Percentiles rank a stretch among this genome's conserved stretches.
These are phyloP conservation scores for Tortricodes alternella DNA, from an alignment of 2,888 invertebrate species.

Conservation along the genomic window DNA sequence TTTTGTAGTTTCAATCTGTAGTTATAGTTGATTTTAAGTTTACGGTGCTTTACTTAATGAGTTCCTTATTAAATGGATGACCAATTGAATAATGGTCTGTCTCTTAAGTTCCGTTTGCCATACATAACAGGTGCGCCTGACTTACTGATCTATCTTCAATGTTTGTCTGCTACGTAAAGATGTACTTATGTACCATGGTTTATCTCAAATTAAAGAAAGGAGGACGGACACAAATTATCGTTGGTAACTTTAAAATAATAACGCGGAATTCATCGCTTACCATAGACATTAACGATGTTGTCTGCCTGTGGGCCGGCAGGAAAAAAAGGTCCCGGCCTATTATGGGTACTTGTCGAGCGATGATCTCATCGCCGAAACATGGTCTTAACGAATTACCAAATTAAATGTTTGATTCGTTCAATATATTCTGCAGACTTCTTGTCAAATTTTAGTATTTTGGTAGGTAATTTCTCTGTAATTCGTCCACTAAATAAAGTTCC, in stretches of 20 bases:
- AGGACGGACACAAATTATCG: too few relatives aligned
- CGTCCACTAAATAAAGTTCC: conserved; percentile 13
- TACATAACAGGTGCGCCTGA: not conserved
- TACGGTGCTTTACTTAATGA: not conserved
- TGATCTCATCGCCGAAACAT: conserved; percentile 53
- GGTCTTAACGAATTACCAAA: conserved; percentile 38
- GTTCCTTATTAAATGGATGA: not conserved
- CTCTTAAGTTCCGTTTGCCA: conserved; percentile 2
- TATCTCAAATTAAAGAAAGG: too few relatives aligned
- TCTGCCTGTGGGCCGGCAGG: conserved; percentile 39
- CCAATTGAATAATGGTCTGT: too few relatives aligned
- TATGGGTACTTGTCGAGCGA: conserved; percentile 48
- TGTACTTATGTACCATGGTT: not conserved
- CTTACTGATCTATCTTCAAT: not conserved
- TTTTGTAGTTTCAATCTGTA: conserved; percentile 3
- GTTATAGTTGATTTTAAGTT: not conserved
- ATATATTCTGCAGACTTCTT: not conserved
- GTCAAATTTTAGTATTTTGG: not conserved
- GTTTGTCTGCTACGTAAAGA: not conserved
- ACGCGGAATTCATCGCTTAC: too few relatives aligned
- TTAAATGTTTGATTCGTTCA: not conserved
- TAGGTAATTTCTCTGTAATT: not conserved
- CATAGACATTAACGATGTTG: conserved; percentile 4
- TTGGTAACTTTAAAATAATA: too few relatives aligned
- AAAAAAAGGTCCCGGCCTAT: conserved; percentile 49